These are phyloP conservation scores for Chromoteleia sp. DNA, from an alignment of 2,888 invertebrate species.

Conservation along the genomic window DNA sequence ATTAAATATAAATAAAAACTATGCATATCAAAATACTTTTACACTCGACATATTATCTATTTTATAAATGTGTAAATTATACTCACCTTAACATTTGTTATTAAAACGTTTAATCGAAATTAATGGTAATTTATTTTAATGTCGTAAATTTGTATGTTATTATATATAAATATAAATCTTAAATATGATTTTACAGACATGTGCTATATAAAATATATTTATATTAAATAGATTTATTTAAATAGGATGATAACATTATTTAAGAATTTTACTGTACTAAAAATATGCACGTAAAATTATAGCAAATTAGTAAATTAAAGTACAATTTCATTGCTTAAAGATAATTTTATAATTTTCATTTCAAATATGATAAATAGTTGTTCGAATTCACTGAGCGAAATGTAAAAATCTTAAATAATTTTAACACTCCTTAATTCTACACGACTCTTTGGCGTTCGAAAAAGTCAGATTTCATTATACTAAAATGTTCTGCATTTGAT, in stretches of 20 bases:
- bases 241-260: conserved; percentile 26
- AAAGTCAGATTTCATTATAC: neutral
- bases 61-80: conserved; percentile 46
- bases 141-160: conserved; percentile 5
- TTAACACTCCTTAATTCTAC: conserved; percentile 9
- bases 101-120: conserved; percentile 6
- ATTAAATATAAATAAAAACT: conserved; percentile 30
- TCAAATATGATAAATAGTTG: neutral
- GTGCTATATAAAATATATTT: conserved; percentile 38
- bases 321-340: too few relatives aligned
- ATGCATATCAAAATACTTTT: conserved; percentile 45
- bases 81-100: conserved; percentile 25
- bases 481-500: conserved; percentile 28
- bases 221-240: conserved; percentile 25
- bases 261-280: conserved; percentile 5
- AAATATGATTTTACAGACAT: conserved; percentile 33
- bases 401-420: conserved; percentile 26
- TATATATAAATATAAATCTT: conserved; percentile 38
- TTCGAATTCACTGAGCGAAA: too few relatives aligned
- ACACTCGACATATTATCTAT: conserved; percentile 27
- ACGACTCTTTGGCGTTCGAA: conserved; percentile 7
- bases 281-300: neutral
- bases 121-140: neutral
- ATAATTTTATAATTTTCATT: too few relatives aligned
- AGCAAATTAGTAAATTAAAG: too few relatives aligned